Conservation (phyloP, 2,888 invertebrate species). For the Eilema caniola region DNA sequence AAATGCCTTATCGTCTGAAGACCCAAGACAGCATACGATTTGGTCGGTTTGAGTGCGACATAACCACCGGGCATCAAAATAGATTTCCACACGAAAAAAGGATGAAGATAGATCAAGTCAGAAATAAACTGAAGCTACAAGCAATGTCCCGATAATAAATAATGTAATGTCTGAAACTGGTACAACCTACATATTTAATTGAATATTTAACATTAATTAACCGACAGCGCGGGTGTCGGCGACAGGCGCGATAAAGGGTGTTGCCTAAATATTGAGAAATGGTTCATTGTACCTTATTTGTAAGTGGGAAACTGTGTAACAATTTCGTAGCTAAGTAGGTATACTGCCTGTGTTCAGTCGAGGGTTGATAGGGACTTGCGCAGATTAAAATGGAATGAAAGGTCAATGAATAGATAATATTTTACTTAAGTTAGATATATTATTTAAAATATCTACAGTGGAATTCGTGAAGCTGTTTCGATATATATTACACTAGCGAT, state of each 20-base stretch:
- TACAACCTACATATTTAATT: conserved; percentile 45
- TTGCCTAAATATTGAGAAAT: conserved; percentile 49
- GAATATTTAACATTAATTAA: conserved; percentile 51
- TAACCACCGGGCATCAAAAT: no score
- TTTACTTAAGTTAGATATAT: not conserved
- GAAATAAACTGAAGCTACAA: not conserved
- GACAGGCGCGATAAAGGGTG: conserved; percentile 39
- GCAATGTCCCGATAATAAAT: conserved; percentile 7
- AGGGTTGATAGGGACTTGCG: not conserved
- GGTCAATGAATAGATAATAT: not conserved
- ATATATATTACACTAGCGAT: no score
- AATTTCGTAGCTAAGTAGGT: conserved; percentile 8
- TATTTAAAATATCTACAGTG: not conserved
- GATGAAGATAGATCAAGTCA: not conserved
- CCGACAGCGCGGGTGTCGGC: conserved; percentile 29
- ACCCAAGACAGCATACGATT: no score
- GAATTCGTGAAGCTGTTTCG: no score
- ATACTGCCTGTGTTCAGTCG: not conserved
- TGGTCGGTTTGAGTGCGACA: no score
- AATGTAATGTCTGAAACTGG: conserved; percentile 27
- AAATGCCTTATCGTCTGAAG: no score
- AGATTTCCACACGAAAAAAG: not conserved
- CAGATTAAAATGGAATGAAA: not conserved
- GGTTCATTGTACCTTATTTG: conserved; percentile 38
- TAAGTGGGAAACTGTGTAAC: conserved; percentile 7